Evolutionary conservation across 2,113 vertebrate genomes (phyloP).

Genomic region (Tympanuchus pallidicinctus): DNA sequence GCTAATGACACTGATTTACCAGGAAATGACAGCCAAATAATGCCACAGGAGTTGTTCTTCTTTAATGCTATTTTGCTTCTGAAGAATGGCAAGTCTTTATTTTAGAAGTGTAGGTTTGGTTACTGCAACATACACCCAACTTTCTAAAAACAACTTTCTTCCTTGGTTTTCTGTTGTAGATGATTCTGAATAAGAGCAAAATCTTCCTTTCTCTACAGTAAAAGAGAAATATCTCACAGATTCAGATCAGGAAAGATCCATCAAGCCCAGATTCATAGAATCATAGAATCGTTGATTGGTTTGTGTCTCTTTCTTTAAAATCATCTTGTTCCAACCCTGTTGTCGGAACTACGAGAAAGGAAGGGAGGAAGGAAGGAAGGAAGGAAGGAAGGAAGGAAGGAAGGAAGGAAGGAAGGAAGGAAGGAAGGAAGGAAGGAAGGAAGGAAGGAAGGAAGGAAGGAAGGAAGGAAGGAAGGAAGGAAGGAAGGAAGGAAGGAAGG

Average conservation of each 20-base stretch:
- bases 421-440: no score
- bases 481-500: no score
- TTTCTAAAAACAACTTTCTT: background rate
- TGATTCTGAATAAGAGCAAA: background rate
- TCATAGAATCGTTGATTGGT: no score
- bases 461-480: no score
- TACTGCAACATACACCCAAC: conserved; percentile 8
- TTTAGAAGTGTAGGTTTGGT: conserved; percentile 36
- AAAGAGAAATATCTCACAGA: background rate
- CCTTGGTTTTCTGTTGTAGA: background rate
- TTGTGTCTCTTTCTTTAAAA: no score
- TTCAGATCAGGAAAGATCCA: background rate
- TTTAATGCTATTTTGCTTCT: conserved; percentile 69
- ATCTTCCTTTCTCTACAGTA: background rate
- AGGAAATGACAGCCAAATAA: conserved; percentile 77
- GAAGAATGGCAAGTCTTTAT: conserved; percentile 21
- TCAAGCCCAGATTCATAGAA: background rate
- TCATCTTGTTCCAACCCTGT: no score
- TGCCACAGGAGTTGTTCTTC: conserved; percentile 48
- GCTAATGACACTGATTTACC: conserved; percentile 80
- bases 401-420: no score
- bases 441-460: no score
- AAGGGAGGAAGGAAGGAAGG: background rate
- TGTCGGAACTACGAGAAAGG: no score
- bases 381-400: no score